Evolutionary conservation across 2,888 invertebrate species (phyloP).

Genomic region (Brenthis hecate): DNA sequence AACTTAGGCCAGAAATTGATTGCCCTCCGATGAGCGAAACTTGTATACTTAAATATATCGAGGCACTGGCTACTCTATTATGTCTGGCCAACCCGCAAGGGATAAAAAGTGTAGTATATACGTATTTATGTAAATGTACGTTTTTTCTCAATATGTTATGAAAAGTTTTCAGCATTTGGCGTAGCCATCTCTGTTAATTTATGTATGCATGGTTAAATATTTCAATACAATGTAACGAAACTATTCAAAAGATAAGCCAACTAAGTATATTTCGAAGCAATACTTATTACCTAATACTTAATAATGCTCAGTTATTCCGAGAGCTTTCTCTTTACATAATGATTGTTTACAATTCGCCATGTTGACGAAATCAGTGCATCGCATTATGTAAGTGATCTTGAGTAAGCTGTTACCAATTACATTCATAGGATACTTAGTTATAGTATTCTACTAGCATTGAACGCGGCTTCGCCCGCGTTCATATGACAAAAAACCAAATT

Average conservation of each 20-base stretch:
- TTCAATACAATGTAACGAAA: neutral
- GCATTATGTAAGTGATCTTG: constrained; percentile 58
- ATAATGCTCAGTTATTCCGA: constrained; percentile 49
- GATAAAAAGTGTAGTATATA: no score
- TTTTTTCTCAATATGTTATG: no score
- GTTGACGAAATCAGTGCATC: constrained; percentile 76
- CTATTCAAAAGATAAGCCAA: constrained; percentile 7
- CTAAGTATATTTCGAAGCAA: constrained; percentile 19
- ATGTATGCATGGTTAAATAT: neutral
- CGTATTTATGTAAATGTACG: no score
- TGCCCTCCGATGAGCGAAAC: no score
- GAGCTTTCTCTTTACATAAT: constrained; percentile 75
- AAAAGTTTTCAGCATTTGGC: no score
- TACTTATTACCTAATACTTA: constrained; percentile 38
- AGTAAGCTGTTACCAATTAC: constrained; percentile 51
- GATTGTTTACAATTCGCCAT: constrained; percentile 54
- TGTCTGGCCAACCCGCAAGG: no score
- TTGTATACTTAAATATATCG: no score
- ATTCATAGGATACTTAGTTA: constrained; percentile 25
- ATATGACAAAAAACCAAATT: no score
- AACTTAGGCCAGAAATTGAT: no score
- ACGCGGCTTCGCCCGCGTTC: no score
- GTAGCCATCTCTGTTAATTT: neutral
- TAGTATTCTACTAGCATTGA: neutral
- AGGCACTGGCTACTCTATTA: no score